These are phyloP conservation scores for Pagrus major DNA, from an alignment of 2,113 vertebrate genomes.

Conservation along the genomic window DNA sequence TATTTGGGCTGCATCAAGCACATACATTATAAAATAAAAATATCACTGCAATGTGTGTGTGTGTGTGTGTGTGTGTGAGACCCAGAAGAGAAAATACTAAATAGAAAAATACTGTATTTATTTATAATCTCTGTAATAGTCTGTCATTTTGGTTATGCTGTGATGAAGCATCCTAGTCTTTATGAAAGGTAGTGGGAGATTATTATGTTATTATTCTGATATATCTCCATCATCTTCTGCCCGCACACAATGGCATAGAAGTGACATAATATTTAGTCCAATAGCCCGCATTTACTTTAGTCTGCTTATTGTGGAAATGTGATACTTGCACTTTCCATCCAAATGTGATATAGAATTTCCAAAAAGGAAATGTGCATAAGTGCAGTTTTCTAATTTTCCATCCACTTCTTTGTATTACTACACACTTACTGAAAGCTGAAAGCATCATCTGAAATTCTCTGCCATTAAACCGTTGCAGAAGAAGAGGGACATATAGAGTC, in stretches of 20 bases:
- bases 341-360: background rate
- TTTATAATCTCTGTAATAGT: background rate
- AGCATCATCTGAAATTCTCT: background rate
- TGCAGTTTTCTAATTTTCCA: no score
- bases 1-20: background rate
- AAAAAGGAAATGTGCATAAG: background rate
- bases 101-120: background rate
- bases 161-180: background rate
- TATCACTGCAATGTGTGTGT: background rate
- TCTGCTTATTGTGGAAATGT: background rate
- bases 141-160: background rate
- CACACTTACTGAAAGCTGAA: background rate
- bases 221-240: background rate
- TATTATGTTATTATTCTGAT: background rate
- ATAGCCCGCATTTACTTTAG: no score
- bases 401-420: background rate
- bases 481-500: no score
- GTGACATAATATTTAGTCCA: background rate
- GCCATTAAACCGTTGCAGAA: slow-evolving; percentile 3
- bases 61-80: background rate
- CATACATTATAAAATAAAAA: background rate
- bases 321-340: background rate
- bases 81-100: background rate
- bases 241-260: background rate
- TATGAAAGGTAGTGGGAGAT: background rate